phyloP scores from a whole-genome alignment of 2,888 invertebrate genomes.

The Hydrotaea cyrtoneurina region DNA sequence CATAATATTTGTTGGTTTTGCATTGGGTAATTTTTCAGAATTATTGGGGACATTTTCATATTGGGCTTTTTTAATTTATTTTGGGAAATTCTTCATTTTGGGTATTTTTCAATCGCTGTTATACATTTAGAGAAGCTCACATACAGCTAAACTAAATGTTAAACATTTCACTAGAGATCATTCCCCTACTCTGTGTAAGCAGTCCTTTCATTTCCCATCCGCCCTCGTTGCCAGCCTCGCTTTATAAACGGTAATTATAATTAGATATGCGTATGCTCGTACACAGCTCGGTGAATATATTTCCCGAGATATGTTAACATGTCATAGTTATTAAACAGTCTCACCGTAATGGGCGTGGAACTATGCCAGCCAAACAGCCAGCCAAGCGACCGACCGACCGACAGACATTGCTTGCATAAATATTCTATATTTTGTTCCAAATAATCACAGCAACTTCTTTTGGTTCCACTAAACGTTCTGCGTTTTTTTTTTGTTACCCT shows the following conservation, averaged over 20 bases:
- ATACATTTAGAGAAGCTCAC: no score
- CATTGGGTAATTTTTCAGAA: no score
- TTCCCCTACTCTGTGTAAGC: not conserved
- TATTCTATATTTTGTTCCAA: no score
- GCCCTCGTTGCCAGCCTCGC: not conserved
- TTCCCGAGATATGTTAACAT: conserved; percentile 20
- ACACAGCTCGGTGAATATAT: conserved; percentile 3
- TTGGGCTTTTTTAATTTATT: no score
- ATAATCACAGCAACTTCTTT: not conserved
- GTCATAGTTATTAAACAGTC: conserved; percentile 23
- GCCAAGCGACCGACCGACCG: not conserved
- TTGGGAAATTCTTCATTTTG: no score
- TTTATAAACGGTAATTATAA: conserved; percentile 50
- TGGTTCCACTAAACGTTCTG: not conserved
- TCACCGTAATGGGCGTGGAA: conserved; percentile 12
- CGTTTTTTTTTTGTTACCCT: not conserved
- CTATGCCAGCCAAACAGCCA: not conserved
- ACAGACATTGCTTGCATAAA: not conserved
- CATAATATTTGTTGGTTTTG: no score
- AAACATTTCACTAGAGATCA: no score
- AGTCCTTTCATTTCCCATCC: not conserved
- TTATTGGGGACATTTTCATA: no score
- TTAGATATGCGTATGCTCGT: conserved; percentile 48
- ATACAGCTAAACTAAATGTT: no score
- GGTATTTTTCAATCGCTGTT: no score